These are phyloP conservation scores for Puntigrus tetrazona DNA, from an alignment of 2,113 vertebrate species.

Conservation along the genomic window DNA sequence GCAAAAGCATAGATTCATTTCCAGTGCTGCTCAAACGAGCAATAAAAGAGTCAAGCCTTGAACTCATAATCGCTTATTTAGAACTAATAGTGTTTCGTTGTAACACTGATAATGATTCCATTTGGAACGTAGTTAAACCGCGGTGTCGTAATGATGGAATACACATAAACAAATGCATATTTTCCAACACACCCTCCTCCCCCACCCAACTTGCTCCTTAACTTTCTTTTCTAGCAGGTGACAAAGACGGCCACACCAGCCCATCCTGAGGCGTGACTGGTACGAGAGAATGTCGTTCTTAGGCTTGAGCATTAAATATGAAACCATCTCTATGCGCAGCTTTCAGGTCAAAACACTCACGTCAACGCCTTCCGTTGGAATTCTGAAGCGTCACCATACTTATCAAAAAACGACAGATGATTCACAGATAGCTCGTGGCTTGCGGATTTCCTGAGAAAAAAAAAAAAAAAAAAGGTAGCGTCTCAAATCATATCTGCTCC, in stretches of 20 bases:
- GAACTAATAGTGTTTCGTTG: not conserved
- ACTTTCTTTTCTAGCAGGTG: not conserved
- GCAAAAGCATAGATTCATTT: not conserved
- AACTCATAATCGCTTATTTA: not conserved
- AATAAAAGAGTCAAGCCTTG: not conserved
- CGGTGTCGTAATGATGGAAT: not conserved
- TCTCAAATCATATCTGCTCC: not conserved
- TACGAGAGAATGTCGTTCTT: not conserved
- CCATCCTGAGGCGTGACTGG: conserved; percentile 13
- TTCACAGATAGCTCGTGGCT: not conserved
- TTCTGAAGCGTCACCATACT: not conserved
- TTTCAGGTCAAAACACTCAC: not conserved
- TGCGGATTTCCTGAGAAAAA: not conserved
- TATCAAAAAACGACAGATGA: not conserved
- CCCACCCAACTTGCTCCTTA: not conserved
- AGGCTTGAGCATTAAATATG: not conserved
- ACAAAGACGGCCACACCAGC: conserved; percentile 8
- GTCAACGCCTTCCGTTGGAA: not conserved
- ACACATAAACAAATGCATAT: not conserved
- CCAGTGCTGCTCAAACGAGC: too few species aligned
- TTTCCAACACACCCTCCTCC: not conserved
- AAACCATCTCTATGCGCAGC: not conserved
- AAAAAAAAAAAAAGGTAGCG: not conserved
- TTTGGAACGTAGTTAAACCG: not conserved
- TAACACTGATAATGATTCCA: not conserved